phyloP scores from a whole-genome alignment of 1,140 invertebrate genomes.

The Rhyzopertha dominica region DNA sequence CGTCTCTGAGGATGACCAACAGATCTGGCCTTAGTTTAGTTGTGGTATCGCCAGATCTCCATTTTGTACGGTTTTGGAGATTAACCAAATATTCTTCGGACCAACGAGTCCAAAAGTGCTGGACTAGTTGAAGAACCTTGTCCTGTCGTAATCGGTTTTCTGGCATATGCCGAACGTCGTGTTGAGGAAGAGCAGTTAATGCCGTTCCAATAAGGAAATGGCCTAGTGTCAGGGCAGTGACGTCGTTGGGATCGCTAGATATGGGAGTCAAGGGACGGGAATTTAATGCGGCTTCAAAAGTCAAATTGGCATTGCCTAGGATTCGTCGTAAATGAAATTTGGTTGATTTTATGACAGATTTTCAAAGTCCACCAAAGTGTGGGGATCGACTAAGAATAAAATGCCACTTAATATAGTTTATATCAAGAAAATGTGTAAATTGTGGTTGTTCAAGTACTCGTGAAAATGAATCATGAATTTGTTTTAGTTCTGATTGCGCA shows the following conservation, averaged over 20 bases:
- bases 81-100: conserved; percentile 19
- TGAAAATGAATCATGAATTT: neutral
- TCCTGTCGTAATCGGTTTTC: conserved; percentile 3
- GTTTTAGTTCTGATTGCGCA: conserved; percentile 10
- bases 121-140: conserved; percentile 12
- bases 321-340: conserved; percentile 36
- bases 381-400: conserved; percentile 23
- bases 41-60: too few relatives aligned
- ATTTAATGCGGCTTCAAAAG: conserved; percentile 34
- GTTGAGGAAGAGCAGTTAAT: conserved; percentile 24
- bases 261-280: conserved; percentile 34
- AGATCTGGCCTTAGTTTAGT: too few relatives aligned
- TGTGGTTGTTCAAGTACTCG: conserved; percentile 23
- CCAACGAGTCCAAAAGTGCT: conserved; percentile 27
- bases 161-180: neutral
- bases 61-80: conserved; percentile 10
- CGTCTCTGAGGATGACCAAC: too few relatives aligned
- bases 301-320: conserved; percentile 21
- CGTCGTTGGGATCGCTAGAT: conserved; percentile 31
- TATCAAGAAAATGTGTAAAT: too few relatives aligned
- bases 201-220: conserved; percentile 42
- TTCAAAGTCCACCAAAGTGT: conserved; percentile 27
- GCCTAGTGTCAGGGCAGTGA: conserved; percentile 32
- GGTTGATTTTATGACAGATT: conserved; percentile 17
- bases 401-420: conserved; percentile 37